A percentile compares a stretch with the other conserved stretches of the same genome.
phyloP scores from a whole-genome alignment of 2,797 vertebrate genomes.

The Premnoplex brunnescens region DNA sequence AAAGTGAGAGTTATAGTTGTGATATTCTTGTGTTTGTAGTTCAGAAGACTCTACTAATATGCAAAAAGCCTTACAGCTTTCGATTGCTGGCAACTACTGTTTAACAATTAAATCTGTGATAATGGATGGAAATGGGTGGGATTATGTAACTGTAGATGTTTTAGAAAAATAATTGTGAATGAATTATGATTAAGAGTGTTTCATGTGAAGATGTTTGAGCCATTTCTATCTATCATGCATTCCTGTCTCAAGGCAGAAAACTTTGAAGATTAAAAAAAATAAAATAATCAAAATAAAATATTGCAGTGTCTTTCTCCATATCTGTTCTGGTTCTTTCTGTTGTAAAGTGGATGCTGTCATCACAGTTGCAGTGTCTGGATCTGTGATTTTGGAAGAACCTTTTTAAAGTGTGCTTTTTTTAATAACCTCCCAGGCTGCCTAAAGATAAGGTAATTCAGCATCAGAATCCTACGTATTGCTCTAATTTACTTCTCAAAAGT shows the following conservation, averaged over 20 bases:
- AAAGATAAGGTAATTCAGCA: not conserved
- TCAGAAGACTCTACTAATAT: slow-evolving; percentile 77
- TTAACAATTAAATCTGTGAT: slow-evolving; percentile 80
- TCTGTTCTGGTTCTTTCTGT: not conserved
- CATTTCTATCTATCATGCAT: slow-evolving; percentile 95
- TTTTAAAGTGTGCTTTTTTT: not conserved
- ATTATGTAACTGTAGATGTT: slow-evolving; percentile 81
- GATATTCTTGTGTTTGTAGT: slow-evolving; percentile 73
- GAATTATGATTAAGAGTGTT: slow-evolving; percentile 82
- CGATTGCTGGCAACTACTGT: slow-evolving; percentile 81
- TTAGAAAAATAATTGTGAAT: slow-evolving; percentile 82
- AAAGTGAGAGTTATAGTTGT: slow-evolving; percentile 70
- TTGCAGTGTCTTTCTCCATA: not conserved
- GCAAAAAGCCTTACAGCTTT: slow-evolving; percentile 79
- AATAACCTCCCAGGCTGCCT: not conserved
- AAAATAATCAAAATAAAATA: slow-evolving; percentile 76
- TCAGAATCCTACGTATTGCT: not conserved
- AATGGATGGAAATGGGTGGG: slow-evolving; percentile 78
- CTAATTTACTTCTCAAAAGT: not conserved
- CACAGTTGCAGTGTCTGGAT: not conserved
- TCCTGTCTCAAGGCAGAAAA: slow-evolving; percentile 94
- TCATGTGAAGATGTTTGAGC: slow-evolving; percentile 96
- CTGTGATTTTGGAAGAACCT: not conserved
- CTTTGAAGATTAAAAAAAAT: slow-evolving; percentile 86
- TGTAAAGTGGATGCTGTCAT: not conserved